Evolutionary conservation across 1,140 invertebrate genomes (phyloP), one percentile per base, ranked within the genome.

Genomic region (Lepidurus arcticus): DNA sequence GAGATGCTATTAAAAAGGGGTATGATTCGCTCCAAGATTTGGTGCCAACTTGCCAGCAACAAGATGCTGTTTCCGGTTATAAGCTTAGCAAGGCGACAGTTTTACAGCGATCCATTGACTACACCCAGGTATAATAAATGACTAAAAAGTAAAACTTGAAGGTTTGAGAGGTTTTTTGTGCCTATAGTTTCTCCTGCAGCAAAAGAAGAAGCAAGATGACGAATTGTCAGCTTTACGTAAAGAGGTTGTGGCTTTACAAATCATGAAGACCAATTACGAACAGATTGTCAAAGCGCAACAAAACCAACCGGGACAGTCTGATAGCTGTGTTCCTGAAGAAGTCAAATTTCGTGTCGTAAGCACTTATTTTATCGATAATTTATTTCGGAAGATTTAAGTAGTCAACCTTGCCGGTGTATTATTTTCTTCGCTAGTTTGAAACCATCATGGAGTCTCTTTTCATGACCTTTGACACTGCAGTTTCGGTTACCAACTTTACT

Each of bases 81-180:
- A 98, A 98, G 87, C 88, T 97, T 43, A 98, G 96, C 84, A 99
- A 98, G 88, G 96, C 96, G 24, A 94, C 94, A 74, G 93, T 98
- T 76, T 87, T 98, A 34, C 95, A 97, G 85, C 94, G 94, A 86
- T 96, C 92, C 1, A 94, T 94, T 81, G 93, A 96, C 83, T 94
- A 95, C 83, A 94, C 94, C 83, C 92, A 86, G 79, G 84, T 86
- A 81, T 75, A 47, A 47, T 34, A 10, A 47, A 8, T 24, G 11
- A 73, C 44, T 79, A 34, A n/a, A 21, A 65, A n/a, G 2, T 34
- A 34, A 34, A 34, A 4, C 34, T 34, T 13, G 7, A 45, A 26
- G 7, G 47, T 53, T 42, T 24, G 11, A 45, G n/a, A 77, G 10
- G 3, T 79, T 80, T 76, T 34, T 78, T 87, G 88, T 82, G 85